Base-by-base conservation (phyloP, 1,140 invertebrate species). In the Heterodera schachtii region DNA sequence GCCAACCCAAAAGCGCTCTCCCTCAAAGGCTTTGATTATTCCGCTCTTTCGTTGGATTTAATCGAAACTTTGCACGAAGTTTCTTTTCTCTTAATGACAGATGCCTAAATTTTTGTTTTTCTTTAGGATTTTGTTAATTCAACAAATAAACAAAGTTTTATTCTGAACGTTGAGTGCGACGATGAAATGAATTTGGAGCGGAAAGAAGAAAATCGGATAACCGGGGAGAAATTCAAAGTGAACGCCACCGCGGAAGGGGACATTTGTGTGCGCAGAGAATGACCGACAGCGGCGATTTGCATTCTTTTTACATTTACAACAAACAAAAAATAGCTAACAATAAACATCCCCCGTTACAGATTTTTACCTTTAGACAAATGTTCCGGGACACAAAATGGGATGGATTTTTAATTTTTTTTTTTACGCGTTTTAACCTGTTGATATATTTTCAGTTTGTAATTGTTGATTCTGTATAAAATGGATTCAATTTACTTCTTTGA, bases 41-140 rank as follows among this genome's bases (percentile, higher is more conserved):
- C 19, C 11, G 47, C 21, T 79, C 9, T 46, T 1, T 79, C 43
- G 16, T 43, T 13, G 21, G 44, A 3, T 52, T 21, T 79, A 11
- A 52, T 79, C n/a, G 78, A 79, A 43, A 79, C 44, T 46, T 31
- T 79, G 5, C n/a, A 73, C 13, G 46, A 71, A 21, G 78, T 79
- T 7, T 77, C 5, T 79, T 7, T 11, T 79, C n/a, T 49, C n/a
- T 21, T 75, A 47, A 1, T 3, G 73, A 7, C 0, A 21, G 1
- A 8, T 1, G 67, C n/a, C 7, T 16, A 69, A 31, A 31, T 31
- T 31, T 69, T 2, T 11, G 49, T 52, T 16, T 0, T 46, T 73
- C 19, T 52, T 16, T 13, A 73, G 46, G 49, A 13, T 47, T 46
- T 52, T 73, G 71, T 46, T n/a, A 73, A 52, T 5, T 13, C 46